Conservation (phyloP, 2,888 invertebrate species). For the Marasmarcha lunaedactyla region DNA sequence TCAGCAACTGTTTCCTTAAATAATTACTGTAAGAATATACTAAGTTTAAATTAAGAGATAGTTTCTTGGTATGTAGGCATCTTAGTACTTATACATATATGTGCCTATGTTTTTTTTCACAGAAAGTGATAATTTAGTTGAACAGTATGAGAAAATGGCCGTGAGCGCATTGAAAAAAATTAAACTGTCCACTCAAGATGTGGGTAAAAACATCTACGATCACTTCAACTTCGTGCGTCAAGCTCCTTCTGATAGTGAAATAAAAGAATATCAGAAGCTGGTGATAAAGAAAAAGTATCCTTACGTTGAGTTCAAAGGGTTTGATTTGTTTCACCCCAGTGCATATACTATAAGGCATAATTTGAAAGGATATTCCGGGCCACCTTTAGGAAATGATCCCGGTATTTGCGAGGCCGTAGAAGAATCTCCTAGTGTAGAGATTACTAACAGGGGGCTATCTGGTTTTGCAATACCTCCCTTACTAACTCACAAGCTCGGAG, state of each 20-base stretch:
- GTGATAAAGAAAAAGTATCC: slow-evolving; percentile 61
- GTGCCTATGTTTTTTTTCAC: no score
- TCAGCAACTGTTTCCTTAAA: no score
- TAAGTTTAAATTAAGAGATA: no score
- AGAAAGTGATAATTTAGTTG: slow-evolving; percentile 3
- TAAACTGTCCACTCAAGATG: slow-evolving; percentile 27
- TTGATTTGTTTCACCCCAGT: slow-evolving; percentile 17
- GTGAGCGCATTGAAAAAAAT: slow-evolving; percentile 27
- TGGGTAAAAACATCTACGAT: slow-evolving; percentile 21
- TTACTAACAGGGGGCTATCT: slow-evolving; percentile 47
- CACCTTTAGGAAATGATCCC: slow-evolving; percentile 27
- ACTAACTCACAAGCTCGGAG: slow-evolving; percentile 10
- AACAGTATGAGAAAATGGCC: slow-evolving; percentile 30
- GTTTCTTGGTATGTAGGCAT: no score
- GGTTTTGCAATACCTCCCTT: slow-evolving; percentile 49
- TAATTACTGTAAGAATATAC: no score
- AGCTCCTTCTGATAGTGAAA: neutral
- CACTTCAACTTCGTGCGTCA: slow-evolving; percentile 15
- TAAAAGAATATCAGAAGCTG: slow-evolving; percentile 35
- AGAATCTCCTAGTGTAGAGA: slow-evolving; percentile 43
- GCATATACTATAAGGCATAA: slow-evolving; percentile 34
- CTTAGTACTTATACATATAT: no score
- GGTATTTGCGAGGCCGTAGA: slow-evolving; percentile 34
- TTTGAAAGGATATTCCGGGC: neutral
- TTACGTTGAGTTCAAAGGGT: slow-evolving; percentile 46